A percentile compares a stretch with the other conserved stretches of the same genome.
Evolutionary conservation across 2,888 invertebrate species (phyloP).

Genomic region (Rotaria socialis): DNA sequence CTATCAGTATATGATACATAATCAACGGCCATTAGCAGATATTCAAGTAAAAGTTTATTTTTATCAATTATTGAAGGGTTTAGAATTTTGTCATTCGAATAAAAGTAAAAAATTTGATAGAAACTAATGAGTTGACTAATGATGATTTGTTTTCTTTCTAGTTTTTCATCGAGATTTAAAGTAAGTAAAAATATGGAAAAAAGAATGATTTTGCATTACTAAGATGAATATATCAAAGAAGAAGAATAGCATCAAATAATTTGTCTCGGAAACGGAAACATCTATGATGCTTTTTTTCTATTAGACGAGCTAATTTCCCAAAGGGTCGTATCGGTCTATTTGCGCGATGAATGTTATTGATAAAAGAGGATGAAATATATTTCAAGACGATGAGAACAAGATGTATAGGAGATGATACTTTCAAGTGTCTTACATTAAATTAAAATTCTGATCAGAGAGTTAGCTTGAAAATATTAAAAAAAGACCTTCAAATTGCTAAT

Average conservation of each 20-base stretch:
- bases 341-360: neutral
- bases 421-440: too few species aligned
- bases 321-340: neutral
- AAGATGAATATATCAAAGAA: too few species aligned
- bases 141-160: constrained; percentile 47
- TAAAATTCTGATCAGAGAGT: too few species aligned
- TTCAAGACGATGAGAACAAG: too few species aligned
- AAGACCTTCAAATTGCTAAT: too few species aligned
- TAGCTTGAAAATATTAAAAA: too few species aligned
- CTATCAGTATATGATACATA: constrained; percentile 85
- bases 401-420: too few species aligned
- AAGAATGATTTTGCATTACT: too few species aligned
- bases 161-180: constrained; percentile 22
- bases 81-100: constrained; percentile 59
- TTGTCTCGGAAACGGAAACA: too few species aligned
- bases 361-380: neutral
- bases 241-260: too few species aligned
- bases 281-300: neutral
- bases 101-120: constrained; percentile 53
- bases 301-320: neutral
- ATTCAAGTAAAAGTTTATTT: constrained; percentile 54
- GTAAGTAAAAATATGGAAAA: neutral
- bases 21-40: constrained; percentile 36
- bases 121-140: too few species aligned
- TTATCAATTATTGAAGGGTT: constrained; percentile 67